Percentiles rank a stretch among this genome's conserved stretches.
These are phyloP conservation scores for Elmis aenea DNA, from an alignment of 2,888 invertebrate species.

Conservation along the genomic window DNA sequence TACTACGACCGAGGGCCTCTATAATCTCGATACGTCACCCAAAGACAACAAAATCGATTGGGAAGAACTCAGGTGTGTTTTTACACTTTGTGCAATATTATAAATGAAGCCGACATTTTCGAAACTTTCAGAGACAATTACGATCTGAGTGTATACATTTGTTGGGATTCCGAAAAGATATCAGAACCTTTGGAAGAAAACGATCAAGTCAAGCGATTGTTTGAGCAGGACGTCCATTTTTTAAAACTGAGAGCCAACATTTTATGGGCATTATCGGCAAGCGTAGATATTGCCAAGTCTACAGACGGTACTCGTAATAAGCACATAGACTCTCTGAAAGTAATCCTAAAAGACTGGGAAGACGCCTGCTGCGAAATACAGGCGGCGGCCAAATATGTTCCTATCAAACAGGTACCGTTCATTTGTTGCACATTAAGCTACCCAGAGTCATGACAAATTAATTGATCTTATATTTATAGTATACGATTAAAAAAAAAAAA, in stretches of 20 bases:
- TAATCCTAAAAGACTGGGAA: conserved; percentile 34
- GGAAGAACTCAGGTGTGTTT: conserved; percentile 49
- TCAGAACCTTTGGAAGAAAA: conserved; percentile 38
- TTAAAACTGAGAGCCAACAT: conserved; percentile 36
- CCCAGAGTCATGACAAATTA: too few relatives aligned
- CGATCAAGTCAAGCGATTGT: conserved; percentile 36
- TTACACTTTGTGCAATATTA: background rate
- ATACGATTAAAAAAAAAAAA: too few relatives aligned
- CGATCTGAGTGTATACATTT: conserved; percentile 65
- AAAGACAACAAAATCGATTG: conserved; percentile 57
- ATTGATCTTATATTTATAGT: too few relatives aligned
- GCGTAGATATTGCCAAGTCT: conserved; percentile 36
- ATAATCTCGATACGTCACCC: conserved; percentile 56
- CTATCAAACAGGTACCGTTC: conserved; percentile 23
- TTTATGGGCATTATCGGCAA: conserved; percentile 31
- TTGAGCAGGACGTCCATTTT: conserved; percentile 37
- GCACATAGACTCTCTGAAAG: conserved; percentile 30
- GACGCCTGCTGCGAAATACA: conserved; percentile 20
- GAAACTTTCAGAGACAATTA: conserved; percentile 62
- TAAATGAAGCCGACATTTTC: background rate
- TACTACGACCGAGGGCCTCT: conserved; percentile 50
- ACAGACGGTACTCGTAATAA: conserved; percentile 33
- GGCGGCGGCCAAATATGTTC: conserved; percentile 15
- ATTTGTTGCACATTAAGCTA: too few relatives aligned
- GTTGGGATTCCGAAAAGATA: conserved; percentile 60